A percentile compares a stretch with the other conserved stretches of the same genome.
Evolutionary conservation across 2,113 vertebrate species (phyloP).

Genomic region (Eulemur macaco): DNA sequence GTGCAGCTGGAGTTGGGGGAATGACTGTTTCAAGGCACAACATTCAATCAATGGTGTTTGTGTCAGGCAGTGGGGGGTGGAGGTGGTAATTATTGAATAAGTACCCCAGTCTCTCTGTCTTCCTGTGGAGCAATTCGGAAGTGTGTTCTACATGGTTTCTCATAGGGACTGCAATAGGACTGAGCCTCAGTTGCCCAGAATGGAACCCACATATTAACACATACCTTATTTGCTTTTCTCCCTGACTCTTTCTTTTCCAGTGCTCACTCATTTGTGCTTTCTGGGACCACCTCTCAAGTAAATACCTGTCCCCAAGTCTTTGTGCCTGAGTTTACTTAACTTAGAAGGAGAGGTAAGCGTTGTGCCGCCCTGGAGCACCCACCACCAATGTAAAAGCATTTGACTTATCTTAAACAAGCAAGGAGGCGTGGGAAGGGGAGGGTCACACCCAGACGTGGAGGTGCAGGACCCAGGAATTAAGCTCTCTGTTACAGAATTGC

Average conservation of each 20-base stretch:
- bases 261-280: background rate
- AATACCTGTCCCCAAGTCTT: background rate
- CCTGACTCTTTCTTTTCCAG: background rate
- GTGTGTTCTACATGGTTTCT: background rate
- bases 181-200: background rate
- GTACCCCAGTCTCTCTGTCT: background rate
- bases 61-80: background rate
- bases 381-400: background rate
- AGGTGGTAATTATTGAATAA: background rate
- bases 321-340: background rate
- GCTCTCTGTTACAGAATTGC: background rate
- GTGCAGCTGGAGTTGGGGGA: background rate
- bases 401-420: background rate
- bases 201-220: background rate
- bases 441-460: too few relatives aligned
- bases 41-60: background rate
- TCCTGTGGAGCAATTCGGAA: background rate
- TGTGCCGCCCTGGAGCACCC: background rate
- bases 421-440: rapidly evolving
- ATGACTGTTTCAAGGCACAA: background rate
- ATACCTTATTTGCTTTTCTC: background rate
- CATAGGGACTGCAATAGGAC: background rate
- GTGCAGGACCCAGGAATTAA: background rate
- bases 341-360: background rate
- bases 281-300: background rate